Evolutionary conservation across 2,797 vertebrate genomes (phyloP).

Genomic region (Psittacula derbiana): DNA sequence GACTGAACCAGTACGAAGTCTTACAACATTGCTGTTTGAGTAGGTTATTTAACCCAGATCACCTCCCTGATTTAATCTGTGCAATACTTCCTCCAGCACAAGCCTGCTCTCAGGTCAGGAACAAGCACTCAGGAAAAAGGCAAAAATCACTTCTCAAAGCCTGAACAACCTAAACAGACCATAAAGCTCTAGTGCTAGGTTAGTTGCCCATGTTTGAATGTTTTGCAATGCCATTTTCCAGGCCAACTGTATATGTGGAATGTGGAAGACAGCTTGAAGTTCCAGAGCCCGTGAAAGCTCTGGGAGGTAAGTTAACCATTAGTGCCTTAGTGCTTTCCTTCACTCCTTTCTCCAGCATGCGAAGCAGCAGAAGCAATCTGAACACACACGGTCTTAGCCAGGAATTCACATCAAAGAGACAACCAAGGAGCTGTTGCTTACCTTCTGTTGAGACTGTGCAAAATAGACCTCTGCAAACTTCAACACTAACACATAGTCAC

Average conservation of each 20-base stretch:
- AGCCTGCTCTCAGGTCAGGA: neutral
- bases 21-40: neutral
- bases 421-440: conserved; percentile 52
- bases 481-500: conserved; percentile 95
- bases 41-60: neutral
- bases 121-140: neutral
- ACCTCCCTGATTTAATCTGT: neutral
- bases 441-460: conserved; percentile 98
- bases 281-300: neutral
- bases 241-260: neutral
- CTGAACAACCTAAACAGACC: neutral
- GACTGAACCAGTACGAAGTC: neutral
- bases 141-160: neutral
- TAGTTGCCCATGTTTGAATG: neutral
- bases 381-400: neutral
- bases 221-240: neutral
- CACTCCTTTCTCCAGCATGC: neutral
- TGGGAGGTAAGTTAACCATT: neutral
- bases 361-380: neutral
- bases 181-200: neutral
- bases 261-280: neutral
- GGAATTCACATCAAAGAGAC: neutral
- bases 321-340: neutral
- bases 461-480: conserved; percentile 99
- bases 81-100: neutral